phyloP scores from a whole-genome alignment of 2,888 invertebrate species.

The Parapristionchus giblindavisi region DNA sequence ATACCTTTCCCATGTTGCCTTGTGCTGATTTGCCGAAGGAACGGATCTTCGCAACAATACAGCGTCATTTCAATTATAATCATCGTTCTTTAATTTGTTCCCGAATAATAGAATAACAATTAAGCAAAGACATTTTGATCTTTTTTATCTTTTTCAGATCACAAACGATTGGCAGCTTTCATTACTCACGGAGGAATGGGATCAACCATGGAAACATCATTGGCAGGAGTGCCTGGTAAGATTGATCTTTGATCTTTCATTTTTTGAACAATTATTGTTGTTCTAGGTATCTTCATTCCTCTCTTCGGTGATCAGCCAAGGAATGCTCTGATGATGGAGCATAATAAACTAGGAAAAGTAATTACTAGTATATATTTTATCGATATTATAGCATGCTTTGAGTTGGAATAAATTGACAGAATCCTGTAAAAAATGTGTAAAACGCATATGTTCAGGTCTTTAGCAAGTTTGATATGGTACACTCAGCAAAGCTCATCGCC shows the following conservation, averaged over 20 bases:
- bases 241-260: no score
- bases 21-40: no score
- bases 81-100: no score
- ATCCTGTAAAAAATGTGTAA: no score
- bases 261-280: no score
- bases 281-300: background rate
- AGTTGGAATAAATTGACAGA: background rate
- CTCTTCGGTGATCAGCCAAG: slow-evolving; percentile 29
- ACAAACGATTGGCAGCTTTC: background rate
- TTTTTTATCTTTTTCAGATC: background rate
- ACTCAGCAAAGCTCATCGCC: slow-evolving; percentile 1
- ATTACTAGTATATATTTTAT: background rate
- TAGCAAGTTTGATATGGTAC: background rate
- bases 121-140: no score
- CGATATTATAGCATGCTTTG: background rate
- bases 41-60: no score
- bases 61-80: no score
- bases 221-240: slow-evolving; percentile 26
- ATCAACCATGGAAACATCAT: slow-evolving; percentile 5
- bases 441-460: background rate
- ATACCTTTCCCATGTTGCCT: no score
- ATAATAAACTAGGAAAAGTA: slow-evolving; percentile 13
- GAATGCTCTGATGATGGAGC: slow-evolving; percentile 27
- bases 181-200: slow-evolving; percentile 33
- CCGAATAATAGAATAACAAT: no score